Evolutionary conservation across 2,113 vertebrate species (phyloP), one percentile per base, ranked within the genome.

Genomic region (Seriola quinqueradiata): DNA sequence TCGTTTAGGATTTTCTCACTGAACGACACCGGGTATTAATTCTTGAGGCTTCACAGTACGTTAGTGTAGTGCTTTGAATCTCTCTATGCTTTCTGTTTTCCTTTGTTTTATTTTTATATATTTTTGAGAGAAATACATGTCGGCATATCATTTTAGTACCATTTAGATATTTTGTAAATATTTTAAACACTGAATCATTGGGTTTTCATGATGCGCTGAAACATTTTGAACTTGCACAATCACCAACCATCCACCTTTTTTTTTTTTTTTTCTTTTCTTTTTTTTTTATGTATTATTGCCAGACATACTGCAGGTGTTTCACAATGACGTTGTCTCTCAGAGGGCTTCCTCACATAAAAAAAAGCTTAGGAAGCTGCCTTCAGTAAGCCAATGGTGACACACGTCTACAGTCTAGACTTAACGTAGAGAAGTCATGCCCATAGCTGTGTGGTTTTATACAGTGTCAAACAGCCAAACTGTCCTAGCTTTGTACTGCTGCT

Each of bases 161-260:
- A 63, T 89, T 90, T 92, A 72, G 71, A 75, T 73, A 69, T 70
- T 58, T 78, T 95, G 94, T 95, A 93, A 87, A 95, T 93, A 94
- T 90, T 94, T 90, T 91, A 93, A 92, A 91, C 90, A 93, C 91
- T 89, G 90, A 94, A 90, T 50, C 72, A 71, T 79, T 40, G 77
- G 79, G 87, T 84, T 92, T 84, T 90, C 91, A 83, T 84, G 68
- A 90, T 64, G 82, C 69, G 87, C 87, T 89, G 84, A 93, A 75
- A 82, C 34, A 32, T 90, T 90, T 83, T 86, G 80, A 87, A 91
- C 79, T 93, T 94, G 92, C 93, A 94, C 94, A 92, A 89, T 94
- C 92, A 84, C 81, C 89, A 88, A 79, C 74, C 73, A 84, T 84
- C 86, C 89, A 81, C 57, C 28, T 58, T 50, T 59, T 28, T 34